These are phyloP conservation scores for Danio aesculapii DNA, from an alignment of 2,797 vertebrate species.

Conservation along the genomic window DNA sequence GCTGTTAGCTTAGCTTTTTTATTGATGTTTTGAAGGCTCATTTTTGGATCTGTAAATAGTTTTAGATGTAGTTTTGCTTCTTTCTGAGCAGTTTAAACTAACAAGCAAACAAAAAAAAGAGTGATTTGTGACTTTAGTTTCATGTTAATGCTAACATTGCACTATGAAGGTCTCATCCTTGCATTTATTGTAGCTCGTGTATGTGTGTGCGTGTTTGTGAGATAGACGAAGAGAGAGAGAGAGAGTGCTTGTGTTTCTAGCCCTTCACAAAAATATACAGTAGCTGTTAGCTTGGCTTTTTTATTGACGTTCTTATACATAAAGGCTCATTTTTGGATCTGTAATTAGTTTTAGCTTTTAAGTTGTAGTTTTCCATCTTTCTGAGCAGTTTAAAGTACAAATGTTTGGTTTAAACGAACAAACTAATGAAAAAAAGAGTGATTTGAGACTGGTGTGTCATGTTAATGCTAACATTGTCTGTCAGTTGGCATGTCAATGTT, in stretches of 20 bases:
- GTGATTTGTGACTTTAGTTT: constrained; percentile 6
- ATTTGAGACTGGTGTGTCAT: background rate
- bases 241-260: constrained; percentile 34
- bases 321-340: background rate
- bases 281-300: constrained; percentile 16
- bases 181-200: too few species aligned
- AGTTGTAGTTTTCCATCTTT: background rate
- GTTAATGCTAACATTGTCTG: too few species aligned
- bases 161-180: too few species aligned
- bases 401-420: background rate
- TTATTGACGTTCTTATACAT: background rate
- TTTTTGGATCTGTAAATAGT: constrained; percentile 17
- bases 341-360: constrained; percentile 21
- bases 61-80: too few species aligned
- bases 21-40: too few species aligned
- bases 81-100: background rate
- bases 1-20: constrained; percentile 18
- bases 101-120: too few species aligned
- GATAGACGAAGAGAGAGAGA: too few species aligned
- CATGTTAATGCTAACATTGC: too few species aligned
- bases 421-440: background rate
- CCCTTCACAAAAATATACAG: constrained; percentile 28
- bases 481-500: too few species aligned
- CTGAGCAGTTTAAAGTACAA: background rate
- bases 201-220: too few species aligned